Base-by-base conservation (phyloP, 2,888 invertebrate species). In the Entomobrya proxima region DNA sequence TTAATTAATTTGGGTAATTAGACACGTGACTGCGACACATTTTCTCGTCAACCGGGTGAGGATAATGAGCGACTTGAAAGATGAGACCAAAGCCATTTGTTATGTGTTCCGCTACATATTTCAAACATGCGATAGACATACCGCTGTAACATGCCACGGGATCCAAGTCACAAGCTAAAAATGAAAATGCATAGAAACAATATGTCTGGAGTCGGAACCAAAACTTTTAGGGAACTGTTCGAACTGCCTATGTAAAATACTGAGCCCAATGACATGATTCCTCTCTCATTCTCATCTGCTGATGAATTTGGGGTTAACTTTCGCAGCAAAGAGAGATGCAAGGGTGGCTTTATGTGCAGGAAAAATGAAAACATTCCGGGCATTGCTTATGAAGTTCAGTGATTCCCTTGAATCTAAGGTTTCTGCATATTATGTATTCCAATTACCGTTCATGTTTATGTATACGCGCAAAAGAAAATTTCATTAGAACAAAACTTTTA, bases 1-100 rank as follows among this genome's bases (percentile, higher is more conserved):
- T 79, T 85, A 85, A 85, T 85, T 85, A 85, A 85, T 85, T 85
- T 85, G 79, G 80, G 75, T 80, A 85, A 85, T 85, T 85, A 85
- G 85, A 85, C 85, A 85, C 85, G 85, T 85, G 85, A 85, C 80
- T 79, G 75, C 79, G 80, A 85, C 85, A 85, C 58, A 85, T 78
- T 78, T 85, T 72, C 85, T 78, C 78, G 58, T 78, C 85, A 79
- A 80, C 80, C 85, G 79, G 80, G 80, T 85, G 78, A 37, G 58
- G 78, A 80, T 85, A 85, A 85, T 85, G 85, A 85, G 80, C 40
- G 85, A 78, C 79, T 78, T 79, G 85, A 85, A 85, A 85, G 85
- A 85, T 80, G 85, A 85, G 85, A 80, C 74, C 74, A 79, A 72
- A 76, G 76, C 69, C 79, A 79, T 79, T 79, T 79, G 79, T 79